Evolutionary conservation across 2,888 invertebrate species (phyloP), one percentile per base, ranked within the genome.

Genomic region (Epiblema foenella): DNA sequence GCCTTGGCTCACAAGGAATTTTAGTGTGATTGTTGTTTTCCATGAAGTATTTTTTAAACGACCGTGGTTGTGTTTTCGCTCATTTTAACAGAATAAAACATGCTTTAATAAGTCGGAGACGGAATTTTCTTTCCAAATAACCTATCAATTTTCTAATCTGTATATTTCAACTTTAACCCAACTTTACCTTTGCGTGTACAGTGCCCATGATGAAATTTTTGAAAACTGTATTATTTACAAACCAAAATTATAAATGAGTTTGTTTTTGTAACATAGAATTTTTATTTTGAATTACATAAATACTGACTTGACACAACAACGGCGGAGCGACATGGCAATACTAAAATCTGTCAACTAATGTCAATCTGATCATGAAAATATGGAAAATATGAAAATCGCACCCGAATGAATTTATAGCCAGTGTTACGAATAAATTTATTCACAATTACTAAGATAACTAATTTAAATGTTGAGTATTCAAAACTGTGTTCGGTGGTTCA

Each of bases 181-280:
- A 59, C 56, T 57, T 78, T 85, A 91, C 92, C 90, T 91, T 91
- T 3, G 91, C 91, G 74, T 91, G 87, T 68, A 90, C 91, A 68
- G 89, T 89, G 46, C 91, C 92, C 91, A 91, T 92, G 77, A 68
- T 76, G 18, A 33, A 56, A 56, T 42, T 62, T 58, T 15, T n/a
- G 51, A 62, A 29, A 17, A 60, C 46, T 59, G 24, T 12, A 59
- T 39, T 33, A 12, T 49, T 58, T 46, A 51, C 11, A 18, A 70
- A 73, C 67, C 18, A 66, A 69, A 70, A 70, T 68, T 68, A 62
- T 66, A 59, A 68, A 51, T 62, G 67, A 67, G 54, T 60, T 71
- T 68, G 59, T 66, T 73, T 64, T 71, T 72, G 68, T 60, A 79
- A 84, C 84, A 84, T 85, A 60, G 80, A 83, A 83, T 78, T 83